Conservation (phyloP, 1,140 invertebrate genomes). For the Piezodorus guildinii region DNA sequence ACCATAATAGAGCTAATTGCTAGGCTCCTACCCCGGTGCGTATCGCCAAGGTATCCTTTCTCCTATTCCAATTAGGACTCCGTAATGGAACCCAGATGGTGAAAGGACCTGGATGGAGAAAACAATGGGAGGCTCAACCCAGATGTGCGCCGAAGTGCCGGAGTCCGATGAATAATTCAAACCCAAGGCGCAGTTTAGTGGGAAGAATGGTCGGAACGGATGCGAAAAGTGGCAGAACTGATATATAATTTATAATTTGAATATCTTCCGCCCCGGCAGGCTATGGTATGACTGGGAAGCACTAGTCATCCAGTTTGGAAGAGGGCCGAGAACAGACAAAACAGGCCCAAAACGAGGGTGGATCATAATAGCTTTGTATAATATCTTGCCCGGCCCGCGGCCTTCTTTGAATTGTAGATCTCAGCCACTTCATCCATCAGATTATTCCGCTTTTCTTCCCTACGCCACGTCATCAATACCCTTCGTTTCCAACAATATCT, state of each 20-base stretch:
- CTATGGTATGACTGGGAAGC: constrained; percentile 14
- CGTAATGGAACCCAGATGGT: too few relatives aligned
- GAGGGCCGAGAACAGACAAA: constrained; percentile 10
- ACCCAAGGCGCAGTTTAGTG: background rate
- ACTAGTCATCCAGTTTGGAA: constrained; percentile 16
- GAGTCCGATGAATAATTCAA: background rate
- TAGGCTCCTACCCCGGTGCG: too few relatives aligned
- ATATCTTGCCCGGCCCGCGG: constrained; percentile 4
- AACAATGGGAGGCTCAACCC: too few relatives aligned
- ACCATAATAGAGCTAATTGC: too few relatives aligned
- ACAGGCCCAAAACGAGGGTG: background rate
- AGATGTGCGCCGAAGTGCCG: too few relatives aligned
- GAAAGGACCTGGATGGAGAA: too few relatives aligned
- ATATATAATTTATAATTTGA: constrained; percentile 21
- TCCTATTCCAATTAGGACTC: too few relatives aligned
- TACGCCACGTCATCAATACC: background rate
- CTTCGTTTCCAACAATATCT: background rate
- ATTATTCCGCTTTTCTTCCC: background rate
- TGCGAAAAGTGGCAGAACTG: background rate
- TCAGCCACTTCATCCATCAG: constrained; percentile 4
- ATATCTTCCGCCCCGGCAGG: constrained; percentile 12
- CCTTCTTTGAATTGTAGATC: constrained; percentile 20
- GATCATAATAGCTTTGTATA: background rate
- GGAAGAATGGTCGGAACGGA: constrained; percentile 11
- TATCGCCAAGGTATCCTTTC: too few relatives aligned